phyloP scores from a whole-genome alignment of 2,888 invertebrate genomes.

The Standfussiana lucernea region DNA sequence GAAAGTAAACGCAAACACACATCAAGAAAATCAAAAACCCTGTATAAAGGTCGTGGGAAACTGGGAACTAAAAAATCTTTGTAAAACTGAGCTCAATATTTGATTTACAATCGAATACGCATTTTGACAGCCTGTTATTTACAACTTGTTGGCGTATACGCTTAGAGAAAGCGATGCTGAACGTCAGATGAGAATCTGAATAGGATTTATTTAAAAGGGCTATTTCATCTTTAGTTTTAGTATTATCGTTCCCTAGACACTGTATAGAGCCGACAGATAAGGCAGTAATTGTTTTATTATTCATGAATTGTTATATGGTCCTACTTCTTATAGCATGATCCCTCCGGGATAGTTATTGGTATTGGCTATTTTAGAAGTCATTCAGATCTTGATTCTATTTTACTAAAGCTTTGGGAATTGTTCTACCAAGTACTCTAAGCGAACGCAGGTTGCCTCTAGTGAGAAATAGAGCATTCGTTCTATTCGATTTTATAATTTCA shows the following conservation, averaged over 20 bases:
- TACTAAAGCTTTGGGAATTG: neutral
- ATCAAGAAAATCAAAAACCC: constrained; percentile 22
- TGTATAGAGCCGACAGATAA: constrained; percentile 7
- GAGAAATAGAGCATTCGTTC: neutral
- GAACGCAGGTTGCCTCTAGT: neutral
- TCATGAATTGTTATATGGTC: constrained; percentile 28
- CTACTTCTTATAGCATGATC: neutral
- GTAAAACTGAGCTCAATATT: constrained; percentile 47
- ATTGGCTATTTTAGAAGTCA: neutral
- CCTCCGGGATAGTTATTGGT: neutral
- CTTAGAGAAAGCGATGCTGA: constrained; percentile 28
- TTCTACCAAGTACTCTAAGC: neutral
- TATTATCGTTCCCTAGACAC: constrained; percentile 20
- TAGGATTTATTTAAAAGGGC: constrained; percentile 40
- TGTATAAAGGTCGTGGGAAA: constrained; percentile 41
- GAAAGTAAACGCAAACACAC: constrained; percentile 31
- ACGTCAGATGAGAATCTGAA: constrained; percentile 34
- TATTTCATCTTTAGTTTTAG: constrained; percentile 23
- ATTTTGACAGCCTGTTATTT: constrained; percentile 57
- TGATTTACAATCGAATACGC: constrained; percentile 55
- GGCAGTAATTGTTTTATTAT: constrained; percentile 26
- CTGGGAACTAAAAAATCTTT: constrained; percentile 32
- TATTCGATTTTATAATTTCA: constrained; percentile 24
- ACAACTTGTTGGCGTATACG: constrained; percentile 39
- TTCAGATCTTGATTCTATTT: neutral